Percentiles rank a stretch among this genome's conserved stretches.
Conservation (phyloP, 2,888 invertebrate species). For the Anaspis maculata region DNA sequence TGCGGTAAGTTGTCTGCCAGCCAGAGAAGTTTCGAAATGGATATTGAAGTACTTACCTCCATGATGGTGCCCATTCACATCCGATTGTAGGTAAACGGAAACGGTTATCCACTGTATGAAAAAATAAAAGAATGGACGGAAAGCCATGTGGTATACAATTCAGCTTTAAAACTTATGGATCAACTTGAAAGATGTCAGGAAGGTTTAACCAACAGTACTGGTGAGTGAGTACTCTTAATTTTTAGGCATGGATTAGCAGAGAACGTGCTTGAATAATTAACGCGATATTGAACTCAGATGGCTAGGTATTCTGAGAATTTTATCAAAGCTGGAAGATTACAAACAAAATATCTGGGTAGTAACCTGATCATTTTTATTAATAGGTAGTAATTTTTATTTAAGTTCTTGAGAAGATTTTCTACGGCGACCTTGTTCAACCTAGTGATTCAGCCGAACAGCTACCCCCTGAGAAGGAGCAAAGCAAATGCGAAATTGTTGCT, state of each 20-base stretch:
- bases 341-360: too few species aligned
- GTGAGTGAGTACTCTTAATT: too few species aligned
- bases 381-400: too few species aligned
- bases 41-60: neutral
- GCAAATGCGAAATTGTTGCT: constrained; percentile 23
- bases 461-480: constrained; percentile 13
- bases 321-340: too few species aligned
- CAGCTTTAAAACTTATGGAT: constrained; percentile 22
- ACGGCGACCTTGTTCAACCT: too few species aligned
- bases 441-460: too few species aligned
- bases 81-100: constrained; percentile 24
- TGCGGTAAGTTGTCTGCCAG: constrained; percentile 16
- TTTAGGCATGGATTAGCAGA: too few species aligned
- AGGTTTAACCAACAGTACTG: constrained; percentile 19
- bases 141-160: constrained; percentile 24
- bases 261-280: too few species aligned
- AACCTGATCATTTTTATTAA: too few species aligned
- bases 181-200: constrained; percentile 21
- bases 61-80: neutral
- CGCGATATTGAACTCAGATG: too few species aligned
- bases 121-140: constrained; percentile 29
- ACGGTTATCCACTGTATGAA: constrained; percentile 24
- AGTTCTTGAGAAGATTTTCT: too few species aligned
- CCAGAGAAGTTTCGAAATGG: neutral
- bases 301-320: too few species aligned